phyloP scores from a whole-genome alignment of 2,888 invertebrate genomes.

The Brachyptera putata region DNA sequence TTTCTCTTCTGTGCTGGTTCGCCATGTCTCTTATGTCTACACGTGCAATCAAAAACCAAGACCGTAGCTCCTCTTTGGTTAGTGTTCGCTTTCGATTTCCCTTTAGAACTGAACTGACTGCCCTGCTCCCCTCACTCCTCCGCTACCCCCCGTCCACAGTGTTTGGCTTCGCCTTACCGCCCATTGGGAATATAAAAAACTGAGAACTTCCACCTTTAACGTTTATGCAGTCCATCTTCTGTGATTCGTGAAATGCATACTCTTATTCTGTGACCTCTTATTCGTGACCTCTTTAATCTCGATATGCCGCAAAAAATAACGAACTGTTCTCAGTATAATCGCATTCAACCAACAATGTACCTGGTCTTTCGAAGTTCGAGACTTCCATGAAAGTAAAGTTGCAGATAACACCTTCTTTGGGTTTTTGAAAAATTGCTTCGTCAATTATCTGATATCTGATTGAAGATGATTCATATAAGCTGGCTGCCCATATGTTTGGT shows the following conservation, averaged over 20 bases:
- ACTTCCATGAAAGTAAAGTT: no score
- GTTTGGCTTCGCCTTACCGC: slow-evolving; percentile 17
- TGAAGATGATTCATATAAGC: no score
- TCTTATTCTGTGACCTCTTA: no score
- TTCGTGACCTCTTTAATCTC: not conserved
- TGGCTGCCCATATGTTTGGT: no score
- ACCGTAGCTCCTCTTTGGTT: slow-evolving; percentile 7
- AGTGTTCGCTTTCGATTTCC: slow-evolving; percentile 1
- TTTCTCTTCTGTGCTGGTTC: no score
- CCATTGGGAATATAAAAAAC: slow-evolving; percentile 23
- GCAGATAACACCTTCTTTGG: no score
- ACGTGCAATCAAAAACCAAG: slow-evolving; percentile 11
- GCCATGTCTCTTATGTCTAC: no score
- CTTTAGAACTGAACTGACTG: not conserved
- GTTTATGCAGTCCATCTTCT: not conserved
- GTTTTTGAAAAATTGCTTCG: no score
- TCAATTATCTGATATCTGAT: no score
- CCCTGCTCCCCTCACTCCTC: not conserved
- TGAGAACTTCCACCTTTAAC: not conserved
- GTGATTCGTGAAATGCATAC: no score
- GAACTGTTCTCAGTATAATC: not conserved
- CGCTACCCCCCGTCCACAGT: no score
- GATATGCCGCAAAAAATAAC: not conserved
- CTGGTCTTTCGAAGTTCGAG: no score
- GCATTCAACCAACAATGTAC: not conserved